Evolutionary conservation across 30 jellyfish, hydroid and myxozoan genomes (phyloP).

Genomic region (Calvadosia cruxmelitensis): DNA sequence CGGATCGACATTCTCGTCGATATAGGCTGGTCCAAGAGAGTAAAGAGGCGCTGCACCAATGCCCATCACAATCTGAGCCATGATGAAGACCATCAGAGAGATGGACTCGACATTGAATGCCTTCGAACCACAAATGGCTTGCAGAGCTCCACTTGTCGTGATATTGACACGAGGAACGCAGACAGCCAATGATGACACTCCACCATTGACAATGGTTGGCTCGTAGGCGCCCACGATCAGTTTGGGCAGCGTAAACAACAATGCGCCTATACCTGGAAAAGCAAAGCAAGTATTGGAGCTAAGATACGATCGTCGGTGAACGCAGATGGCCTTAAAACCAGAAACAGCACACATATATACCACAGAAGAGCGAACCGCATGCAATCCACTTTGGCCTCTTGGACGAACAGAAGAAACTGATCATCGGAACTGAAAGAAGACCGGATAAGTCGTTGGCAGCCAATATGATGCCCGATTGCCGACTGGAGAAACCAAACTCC

Average conservation of each 20-base stretch:
- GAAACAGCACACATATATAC: conserved; percentile 10
- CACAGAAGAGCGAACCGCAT: conserved; percentile 46
- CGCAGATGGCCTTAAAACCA: too few species aligned
- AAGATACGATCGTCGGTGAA: too few species aligned
- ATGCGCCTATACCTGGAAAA: conserved; percentile 74
- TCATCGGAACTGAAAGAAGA: conserved; percentile 33
- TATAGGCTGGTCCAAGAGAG: conserved; percentile 72
- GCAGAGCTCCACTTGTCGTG: conserved; percentile 1
- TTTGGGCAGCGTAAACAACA: conserved; percentile 67
- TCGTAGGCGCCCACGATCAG: conserved; percentile 50
- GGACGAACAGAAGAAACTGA: conserved; percentile 47
- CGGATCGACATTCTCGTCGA: conserved; percentile 81
- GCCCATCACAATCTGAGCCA: conserved; percentile 72
- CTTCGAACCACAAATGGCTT: conserved; percentile 4
- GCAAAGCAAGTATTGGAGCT: too few species aligned
- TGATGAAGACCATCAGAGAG: conserved; percentile 19
- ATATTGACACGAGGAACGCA: conserved; percentile 10
- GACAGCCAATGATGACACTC: conserved; percentile 6
- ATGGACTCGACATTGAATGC: background rate
- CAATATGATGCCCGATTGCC: conserved; percentile 38
- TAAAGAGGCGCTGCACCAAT: conserved; percentile 67
- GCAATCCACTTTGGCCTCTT: conserved; percentile 71
- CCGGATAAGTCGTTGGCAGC: conserved; percentile 70
- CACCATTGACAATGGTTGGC: conserved; percentile 18
- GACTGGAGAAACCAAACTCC: conserved; percentile 81